Percentiles rank a stretch among this genome's conserved stretches.
These are phyloP conservation scores for Connochaetes taurinus DNA, from an alignment of 2,113 vertebrate genomes.

Conservation along the genomic window DNA sequence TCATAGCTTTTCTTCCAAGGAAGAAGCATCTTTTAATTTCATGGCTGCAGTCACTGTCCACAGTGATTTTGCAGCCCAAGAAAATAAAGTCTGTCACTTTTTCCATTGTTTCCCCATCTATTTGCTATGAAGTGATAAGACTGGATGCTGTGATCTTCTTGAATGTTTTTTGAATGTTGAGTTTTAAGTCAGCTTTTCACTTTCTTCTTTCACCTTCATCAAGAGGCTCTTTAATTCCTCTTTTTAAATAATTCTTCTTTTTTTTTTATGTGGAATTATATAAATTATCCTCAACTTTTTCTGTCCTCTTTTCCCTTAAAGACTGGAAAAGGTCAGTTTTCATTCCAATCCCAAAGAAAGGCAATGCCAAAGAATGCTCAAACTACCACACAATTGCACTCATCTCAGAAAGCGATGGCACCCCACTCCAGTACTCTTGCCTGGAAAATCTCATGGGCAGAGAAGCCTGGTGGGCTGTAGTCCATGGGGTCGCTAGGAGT, in stretches of 20 bases:
- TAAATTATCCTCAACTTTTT: not conserved
- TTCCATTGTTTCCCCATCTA: not conserved
- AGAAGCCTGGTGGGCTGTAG: no score
- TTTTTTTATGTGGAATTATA: not conserved
- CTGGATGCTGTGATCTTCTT: not conserved
- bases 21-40: not conserved
- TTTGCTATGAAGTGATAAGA: not conserved
- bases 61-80: not conserved
- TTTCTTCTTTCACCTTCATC: not conserved
- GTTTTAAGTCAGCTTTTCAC: not conserved
- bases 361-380: no score
- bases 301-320: not conserved
- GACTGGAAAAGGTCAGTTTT: no score
- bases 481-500: no score
- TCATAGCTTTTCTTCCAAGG: not conserved
- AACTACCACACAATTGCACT: no score
- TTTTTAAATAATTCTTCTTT: not conserved
- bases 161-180: not conserved
- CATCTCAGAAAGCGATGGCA: no score
- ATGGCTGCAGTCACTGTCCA: not conserved
- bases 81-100: not conserved
- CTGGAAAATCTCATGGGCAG: no score
- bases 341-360: no score
- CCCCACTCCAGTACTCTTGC: no score
- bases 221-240: not conserved